These are phyloP conservation scores for Oreochromis aureus DNA, from an alignment of 2,113 vertebrate genomes.

Conservation along the genomic window DNA sequence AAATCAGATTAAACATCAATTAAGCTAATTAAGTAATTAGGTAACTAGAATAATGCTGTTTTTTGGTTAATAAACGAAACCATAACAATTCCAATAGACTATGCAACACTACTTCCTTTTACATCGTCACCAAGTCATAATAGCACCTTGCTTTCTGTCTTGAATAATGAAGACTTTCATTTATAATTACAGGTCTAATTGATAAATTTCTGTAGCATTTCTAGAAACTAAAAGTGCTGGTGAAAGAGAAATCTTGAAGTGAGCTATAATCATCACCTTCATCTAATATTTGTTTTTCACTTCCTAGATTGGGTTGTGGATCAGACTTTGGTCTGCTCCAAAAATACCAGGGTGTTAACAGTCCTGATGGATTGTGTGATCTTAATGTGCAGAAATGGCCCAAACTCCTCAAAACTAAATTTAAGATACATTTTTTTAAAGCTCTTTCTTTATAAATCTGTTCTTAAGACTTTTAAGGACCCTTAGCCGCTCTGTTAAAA, in stretches of 20 bases:
- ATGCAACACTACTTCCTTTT: background rate
- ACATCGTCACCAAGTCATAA: background rate
- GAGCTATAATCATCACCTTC: background rate
- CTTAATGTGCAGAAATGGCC: background rate
- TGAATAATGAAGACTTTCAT: background rate
- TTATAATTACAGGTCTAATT: background rate
- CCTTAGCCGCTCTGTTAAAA: background rate
- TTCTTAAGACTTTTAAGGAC: background rate
- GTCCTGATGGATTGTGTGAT: background rate
- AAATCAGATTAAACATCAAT: background rate
- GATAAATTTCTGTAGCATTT: background rate
- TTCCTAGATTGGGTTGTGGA: background rate
- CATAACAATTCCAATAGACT: background rate
- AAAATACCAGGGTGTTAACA: background rate
- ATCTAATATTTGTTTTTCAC: background rate
- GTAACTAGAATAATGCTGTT: background rate
- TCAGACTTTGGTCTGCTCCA: background rate
- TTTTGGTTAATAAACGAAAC: fast-evolving
- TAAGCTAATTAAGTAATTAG: background rate
- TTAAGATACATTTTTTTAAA: background rate
- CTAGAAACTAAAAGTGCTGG: background rate
- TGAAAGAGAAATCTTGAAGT: background rate
- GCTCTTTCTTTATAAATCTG: background rate
- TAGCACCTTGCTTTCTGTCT: background rate
- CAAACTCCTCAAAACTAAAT: background rate